Evolutionary conservation across 2,113 vertebrate genomes (phyloP).

Genomic region (Tyrannus savana): DNA sequence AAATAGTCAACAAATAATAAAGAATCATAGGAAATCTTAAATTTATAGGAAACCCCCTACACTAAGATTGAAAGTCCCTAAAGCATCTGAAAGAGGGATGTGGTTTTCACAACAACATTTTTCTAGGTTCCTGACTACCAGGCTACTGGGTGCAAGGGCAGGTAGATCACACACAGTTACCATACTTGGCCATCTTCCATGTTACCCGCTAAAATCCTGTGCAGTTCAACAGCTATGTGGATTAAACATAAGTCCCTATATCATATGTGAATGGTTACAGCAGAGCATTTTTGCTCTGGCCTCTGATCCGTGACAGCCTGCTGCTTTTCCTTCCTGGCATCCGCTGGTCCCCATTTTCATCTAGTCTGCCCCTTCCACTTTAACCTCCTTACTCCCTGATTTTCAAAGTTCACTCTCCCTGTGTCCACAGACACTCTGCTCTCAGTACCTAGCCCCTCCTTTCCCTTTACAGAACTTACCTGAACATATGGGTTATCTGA

Average conservation of each 20-base stretch:
- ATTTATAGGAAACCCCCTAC: background rate
- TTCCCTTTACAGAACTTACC: background rate
- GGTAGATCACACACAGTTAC: background rate
- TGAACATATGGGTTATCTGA: background rate
- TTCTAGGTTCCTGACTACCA: background rate
- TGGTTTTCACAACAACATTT: background rate
- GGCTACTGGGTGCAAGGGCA: background rate
- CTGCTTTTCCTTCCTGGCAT: background rate
- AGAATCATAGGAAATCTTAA: background rate
- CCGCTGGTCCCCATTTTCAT: background rate
- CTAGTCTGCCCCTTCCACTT: too few species aligned
- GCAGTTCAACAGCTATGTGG: background rate
- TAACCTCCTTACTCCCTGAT: rapidly evolving
- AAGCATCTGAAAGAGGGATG: background rate
- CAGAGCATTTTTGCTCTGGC: background rate
- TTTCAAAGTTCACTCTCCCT: rapidly evolving
- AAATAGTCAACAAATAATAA: background rate
- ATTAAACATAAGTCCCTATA: background rate
- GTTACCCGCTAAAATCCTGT: background rate
- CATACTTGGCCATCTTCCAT: background rate
- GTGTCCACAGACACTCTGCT: background rate
- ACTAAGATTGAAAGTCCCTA: background rate
- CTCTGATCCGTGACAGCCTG: background rate
- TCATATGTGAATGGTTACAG: background rate
- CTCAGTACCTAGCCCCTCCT: background rate